Evolutionary conservation across 2,888 invertebrate species (phyloP), one percentile per base, ranked within the genome.

Genomic region (Imbricaverruca yamaguchii): DNA sequence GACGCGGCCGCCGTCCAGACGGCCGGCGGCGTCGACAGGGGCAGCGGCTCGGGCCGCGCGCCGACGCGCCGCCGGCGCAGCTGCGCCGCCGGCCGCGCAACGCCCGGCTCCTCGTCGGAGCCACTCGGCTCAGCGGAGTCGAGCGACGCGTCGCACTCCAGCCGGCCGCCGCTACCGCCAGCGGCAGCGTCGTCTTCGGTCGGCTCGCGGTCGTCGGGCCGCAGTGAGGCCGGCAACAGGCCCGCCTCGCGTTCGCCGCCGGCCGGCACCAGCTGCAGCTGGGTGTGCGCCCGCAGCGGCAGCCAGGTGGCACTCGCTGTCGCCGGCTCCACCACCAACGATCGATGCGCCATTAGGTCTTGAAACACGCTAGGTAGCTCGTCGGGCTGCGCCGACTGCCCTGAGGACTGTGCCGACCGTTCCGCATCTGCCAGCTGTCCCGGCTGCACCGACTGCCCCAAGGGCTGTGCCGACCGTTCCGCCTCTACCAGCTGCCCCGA

Each of bases 1-100:
- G 84, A 84, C 15, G 83, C 78, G 11, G 82, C 81, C 12, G 83
- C 81, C 65, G 83, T 83, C 84, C 84, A 84, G 9, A 74, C 74
- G 9, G 55, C 55, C 10, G 74, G 55, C 55, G 55, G 21, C 21
- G 74, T 94, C 86, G 93, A 93, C 8, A 94, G 90, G 21, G 89
- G 87, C 85, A 94, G 93, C 21, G 92, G 91, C 88, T 95, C 95
- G 86, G 92, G 92, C 13, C 92, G 91, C 85, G 94, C 95, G 93
- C 93, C 80, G 53, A 78, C 81, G 81, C 83, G 80, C 67, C 82
- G 82, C 21, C 55, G 53, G 21, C 13, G 13, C 53, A 21, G 53
- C 55, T 11, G 74, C 4, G 53, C 53, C 23, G 55, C 53, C 74
- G 55, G 74, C 74, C 74, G 74, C 55, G 74, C 55, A 53, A 18